A percentile compares a stretch with the other conserved stretches of the same genome.
Evolutionary conservation across 2,888 invertebrate genomes (phyloP).

Genomic region (Papilio gigon): DNA sequence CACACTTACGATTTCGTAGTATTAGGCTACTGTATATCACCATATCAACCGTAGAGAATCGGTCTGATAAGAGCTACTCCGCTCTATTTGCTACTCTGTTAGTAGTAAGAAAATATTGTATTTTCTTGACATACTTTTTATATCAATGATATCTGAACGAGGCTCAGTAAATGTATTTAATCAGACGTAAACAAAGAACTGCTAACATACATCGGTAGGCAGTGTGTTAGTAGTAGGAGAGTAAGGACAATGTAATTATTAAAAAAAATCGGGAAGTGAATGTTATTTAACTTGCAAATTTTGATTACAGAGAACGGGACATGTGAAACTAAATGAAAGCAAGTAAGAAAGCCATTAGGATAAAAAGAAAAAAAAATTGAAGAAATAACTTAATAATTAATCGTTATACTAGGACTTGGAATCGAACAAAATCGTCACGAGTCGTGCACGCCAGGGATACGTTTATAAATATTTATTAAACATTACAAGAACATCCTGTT

Average conservation of each 20-base stretch:
- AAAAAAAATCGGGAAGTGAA: too few relatives aligned
- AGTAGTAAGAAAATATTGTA: conserved; percentile 47
- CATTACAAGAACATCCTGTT: conserved; percentile 11
- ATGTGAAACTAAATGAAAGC: too few relatives aligned
- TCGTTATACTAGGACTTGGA: background rate
- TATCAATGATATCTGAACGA: conserved; percentile 10
- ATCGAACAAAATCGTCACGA: background rate
- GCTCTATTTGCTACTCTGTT: conserved; percentile 24
- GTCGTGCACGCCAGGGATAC: conserved; percentile 1
- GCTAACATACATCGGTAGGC: too few relatives aligned
- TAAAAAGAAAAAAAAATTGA: background rate
- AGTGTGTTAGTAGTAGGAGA: too few relatives aligned
- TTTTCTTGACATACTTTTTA: conserved; percentile 48
- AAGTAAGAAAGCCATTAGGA: too few relatives aligned
- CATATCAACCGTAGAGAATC: conserved; percentile 51
- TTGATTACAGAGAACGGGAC: too few relatives aligned
- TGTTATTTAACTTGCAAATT: too few relatives aligned
- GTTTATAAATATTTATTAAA: conserved; percentile 14
- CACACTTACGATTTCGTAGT: conserved; percentile 10
- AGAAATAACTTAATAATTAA: background rate
- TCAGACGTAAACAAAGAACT: background rate
- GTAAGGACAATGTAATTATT: too few relatives aligned
- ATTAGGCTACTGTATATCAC: conserved; percentile 43
- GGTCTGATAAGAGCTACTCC: conserved; percentile 47
- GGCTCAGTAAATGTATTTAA: conserved; percentile 3